A percentile compares a stretch with the other conserved stretches of the same genome.
These are phyloP conservation scores for Papilio polytes DNA, from an alignment of 1,140 invertebrate genomes.

Conservation along the genomic window DNA sequence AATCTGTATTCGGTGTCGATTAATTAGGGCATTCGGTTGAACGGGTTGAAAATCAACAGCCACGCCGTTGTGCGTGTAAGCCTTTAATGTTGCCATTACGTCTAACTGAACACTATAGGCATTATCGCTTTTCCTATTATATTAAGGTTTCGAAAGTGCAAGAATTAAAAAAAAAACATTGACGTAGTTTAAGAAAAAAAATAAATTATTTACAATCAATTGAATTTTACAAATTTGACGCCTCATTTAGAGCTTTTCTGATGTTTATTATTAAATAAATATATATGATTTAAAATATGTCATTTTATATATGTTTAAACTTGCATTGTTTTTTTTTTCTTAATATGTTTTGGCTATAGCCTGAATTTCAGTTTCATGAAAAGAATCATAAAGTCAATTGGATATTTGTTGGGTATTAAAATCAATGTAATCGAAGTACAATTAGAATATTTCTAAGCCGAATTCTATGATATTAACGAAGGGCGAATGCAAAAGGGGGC, in stretches of 20 bases:
- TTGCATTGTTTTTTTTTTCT: too few relatives aligned
- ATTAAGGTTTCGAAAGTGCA: not conserved
- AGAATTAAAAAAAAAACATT: not conserved
- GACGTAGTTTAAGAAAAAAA: not conserved
- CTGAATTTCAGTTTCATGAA: too few relatives aligned
- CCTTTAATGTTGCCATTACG: conserved; percentile 30
- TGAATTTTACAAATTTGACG: too few relatives aligned
- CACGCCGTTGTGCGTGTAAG: conserved; percentile 23
- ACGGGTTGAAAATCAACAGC: conserved; percentile 33
- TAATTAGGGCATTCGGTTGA: conserved; percentile 13
- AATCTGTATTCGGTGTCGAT: not conserved
- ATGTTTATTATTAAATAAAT: too few relatives aligned
- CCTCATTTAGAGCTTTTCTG: too few relatives aligned
- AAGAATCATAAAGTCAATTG: not conserved
- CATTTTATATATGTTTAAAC: too few relatives aligned
- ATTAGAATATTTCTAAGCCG: conserved; percentile 9
- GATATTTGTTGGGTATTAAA: not conserved
- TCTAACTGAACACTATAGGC: conserved; percentile 29
- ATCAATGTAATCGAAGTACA: not conserved
- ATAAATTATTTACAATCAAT: too few relatives aligned
- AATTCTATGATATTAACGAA: conserved; percentile 57
- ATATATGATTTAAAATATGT: too few relatives aligned
- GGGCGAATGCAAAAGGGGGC: conserved; percentile 56
- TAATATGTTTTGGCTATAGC: too few relatives aligned
- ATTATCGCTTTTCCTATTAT: conserved; percentile 30